Evolutionary conservation across 2,888 invertebrate species (phyloP), one percentile per base, ranked within the genome.

Genomic region (Apodemia duryi): DNA sequence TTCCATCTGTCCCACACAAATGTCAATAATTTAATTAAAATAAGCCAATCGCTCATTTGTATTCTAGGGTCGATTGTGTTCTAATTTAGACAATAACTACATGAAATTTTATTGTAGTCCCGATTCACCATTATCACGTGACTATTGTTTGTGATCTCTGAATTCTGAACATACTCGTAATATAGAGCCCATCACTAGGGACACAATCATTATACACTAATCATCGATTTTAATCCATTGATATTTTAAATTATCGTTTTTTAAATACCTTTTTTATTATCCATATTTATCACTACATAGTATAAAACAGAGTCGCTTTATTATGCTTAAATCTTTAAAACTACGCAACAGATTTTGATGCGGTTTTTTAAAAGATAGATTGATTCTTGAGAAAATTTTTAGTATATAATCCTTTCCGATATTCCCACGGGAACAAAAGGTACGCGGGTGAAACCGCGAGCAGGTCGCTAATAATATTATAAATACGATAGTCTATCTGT

Each of bases 141-240:
- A 66, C 74, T 71, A 77, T 79, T 78, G 76, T 80, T 77, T 71
- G 68, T 75, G 73, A 77, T 76, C 76, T 75, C 68, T 67, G 70
- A 71, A 71, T 71, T 71, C 70, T 72, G 71, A 73, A 72, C 68
- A 67, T 62, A 49, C 49, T 21, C 49, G 49, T 49, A 32, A 57
- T 57, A 35, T 13, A 57, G 57, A 57, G 28, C 57, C 57, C 35
- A 57, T 13, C n/a, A 35, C 57, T 57, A 57, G 57, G 13, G 57
- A 32, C 32, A 35, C 6, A n/a, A 49, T 21, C 6, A 21, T 7
- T 49, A 6, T 7, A 21, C 6, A 49, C n/a, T 7, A 49, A 2
- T 6, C 3, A 49, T 49, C 49, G 49, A 49, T n/a, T 49, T 49
- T 6, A 49, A 6, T 21, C 2, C 49, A 49, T 49, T 7, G 49